Base-by-base conservation (phyloP, 2,797 vertebrate species). In the Oophaga sylvatica region DNA sequence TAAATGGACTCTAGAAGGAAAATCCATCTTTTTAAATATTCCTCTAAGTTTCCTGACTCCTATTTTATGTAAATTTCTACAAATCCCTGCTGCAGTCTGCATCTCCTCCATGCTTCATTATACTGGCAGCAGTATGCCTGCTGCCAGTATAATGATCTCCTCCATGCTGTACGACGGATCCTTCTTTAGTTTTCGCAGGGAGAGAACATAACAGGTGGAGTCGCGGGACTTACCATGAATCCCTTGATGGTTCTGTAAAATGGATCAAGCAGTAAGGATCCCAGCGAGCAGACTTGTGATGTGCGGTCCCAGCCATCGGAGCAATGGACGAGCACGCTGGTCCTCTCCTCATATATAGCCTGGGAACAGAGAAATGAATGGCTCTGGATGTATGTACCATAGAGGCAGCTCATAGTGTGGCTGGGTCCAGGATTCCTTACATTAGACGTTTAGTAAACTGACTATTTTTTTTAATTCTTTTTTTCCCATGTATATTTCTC, bases 281-380 rank as follows among this genome's bases (percentile, higher is more conserved):
- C 98, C 87, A 99, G 95, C 0, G 98, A 96, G 90, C 98, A 99
- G 68, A 99, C 98, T 90, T 99, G 98, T 19, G 98, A 97, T 0
- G 98, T 99, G 89, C 98, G 94, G 90, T 99, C 98, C 98, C 98
- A 99, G 41, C 98, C 98, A 2, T 99, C 98, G 13, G 98, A 99
- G 90, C 98, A 99, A 90, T 99, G 98, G 17, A 99, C 98, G 75
- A 99, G 92, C 4, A 99, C 97, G 45, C 98, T 99, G 10, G 96
- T 96, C 13, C 96, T 96, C 93, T 99, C 98, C 89, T 96, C 92
- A 0, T 95, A 95, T 93, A 99, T 95, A 2, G 98, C 97, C 98
- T 99, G 92, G 35, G 89, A 88, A 91, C 45, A 85, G 53, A 93
- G 91, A 91, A 29, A 91, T 5, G 8, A 17, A 87, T 17, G 35